These are phyloP conservation scores for Indicator indicator DNA, from an alignment of 2,113 vertebrate species.

Conservation along the genomic window DNA sequence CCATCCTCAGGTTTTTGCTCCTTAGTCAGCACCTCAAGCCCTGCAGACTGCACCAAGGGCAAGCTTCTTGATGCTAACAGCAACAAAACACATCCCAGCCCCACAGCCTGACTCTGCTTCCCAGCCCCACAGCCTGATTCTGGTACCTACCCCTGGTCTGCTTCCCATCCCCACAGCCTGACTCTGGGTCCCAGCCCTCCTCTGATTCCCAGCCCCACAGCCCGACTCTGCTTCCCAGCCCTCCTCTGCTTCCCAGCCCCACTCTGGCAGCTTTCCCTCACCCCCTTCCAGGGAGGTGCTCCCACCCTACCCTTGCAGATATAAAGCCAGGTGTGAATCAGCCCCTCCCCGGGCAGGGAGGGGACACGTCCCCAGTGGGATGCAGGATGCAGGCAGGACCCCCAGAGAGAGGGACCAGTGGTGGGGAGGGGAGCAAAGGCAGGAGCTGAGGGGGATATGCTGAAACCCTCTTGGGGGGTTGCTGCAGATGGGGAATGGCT, in stretches of 20 bases:
- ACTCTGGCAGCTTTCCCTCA: not conserved
- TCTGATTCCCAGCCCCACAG: not conserved
- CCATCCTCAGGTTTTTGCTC: not conserved
- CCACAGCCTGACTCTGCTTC: not conserved
- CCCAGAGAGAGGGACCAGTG: not conserved
- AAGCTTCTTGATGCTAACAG: not conserved
- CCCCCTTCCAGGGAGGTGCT: not conserved
- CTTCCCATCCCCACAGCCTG: not conserved
- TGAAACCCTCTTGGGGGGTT: rapidly evolving
- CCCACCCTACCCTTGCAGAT: not conserved
- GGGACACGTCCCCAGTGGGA: not conserved
- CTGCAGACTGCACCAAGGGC: conserved; percentile 45
- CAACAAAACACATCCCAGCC: not conserved
- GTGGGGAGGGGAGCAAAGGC: rapidly evolving
- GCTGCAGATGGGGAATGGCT: rapidly evolving
- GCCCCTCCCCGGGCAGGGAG: not conserved
- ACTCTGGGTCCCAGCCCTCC: not conserved
- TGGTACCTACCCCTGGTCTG: too few species aligned
- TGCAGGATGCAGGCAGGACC: not conserved
- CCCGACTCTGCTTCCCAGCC: not conserved
- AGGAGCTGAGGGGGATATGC: not conserved
- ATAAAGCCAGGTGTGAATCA: not conserved
- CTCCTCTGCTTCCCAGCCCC: too few species aligned
- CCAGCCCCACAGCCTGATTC: not conserved
- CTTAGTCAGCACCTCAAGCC: conserved; percentile 41